phyloP scores from a whole-genome alignment of 2,113 vertebrate species.

The Podarcis muralis region DNA sequence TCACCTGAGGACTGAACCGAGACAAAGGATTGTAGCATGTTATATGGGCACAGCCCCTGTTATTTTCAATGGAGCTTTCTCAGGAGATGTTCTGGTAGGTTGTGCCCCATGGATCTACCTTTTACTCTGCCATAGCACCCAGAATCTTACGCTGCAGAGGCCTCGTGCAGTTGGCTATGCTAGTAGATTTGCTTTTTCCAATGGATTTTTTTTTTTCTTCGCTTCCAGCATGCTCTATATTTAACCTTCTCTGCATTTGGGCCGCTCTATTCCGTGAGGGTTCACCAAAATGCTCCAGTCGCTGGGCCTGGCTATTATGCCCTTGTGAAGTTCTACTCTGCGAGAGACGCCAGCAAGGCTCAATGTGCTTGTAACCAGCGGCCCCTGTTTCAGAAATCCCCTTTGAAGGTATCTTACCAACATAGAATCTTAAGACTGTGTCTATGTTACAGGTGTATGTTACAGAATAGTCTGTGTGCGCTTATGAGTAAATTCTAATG shows the following conservation, averaged over 20 bases:
- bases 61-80: not conserved
- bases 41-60: not conserved
- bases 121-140: not conserved
- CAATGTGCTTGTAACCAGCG: constrained; percentile 68
- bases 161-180: not conserved
- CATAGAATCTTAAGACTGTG: fast-evolving
- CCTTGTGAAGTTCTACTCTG: constrained; percentile 81
- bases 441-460: not conserved
- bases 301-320: constrained; percentile 76
- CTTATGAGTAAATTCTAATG: not conserved
- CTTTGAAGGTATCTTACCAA: constrained; percentile 76
- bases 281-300: constrained; percentile 68
- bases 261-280: constrained; percentile 78
- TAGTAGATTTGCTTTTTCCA: not conserved
- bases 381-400: constrained; percentile 74
- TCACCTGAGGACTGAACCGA: too few species aligned
- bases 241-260: constrained; percentile 78
- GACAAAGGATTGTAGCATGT: too few species aligned
- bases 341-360: constrained; percentile 75
- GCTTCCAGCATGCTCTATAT: constrained; percentile 67
- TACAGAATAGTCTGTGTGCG: too few species aligned
- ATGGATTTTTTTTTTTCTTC: not conserved
- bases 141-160: not conserved
- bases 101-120: not conserved
- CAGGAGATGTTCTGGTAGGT: not conserved